Percentiles rank a stretch among this genome's conserved stretches.
These are phyloP conservation scores for Morelia viridis DNA, from an alignment of 2,797 vertebrate genomes.

Conservation along the genomic window DNA sequence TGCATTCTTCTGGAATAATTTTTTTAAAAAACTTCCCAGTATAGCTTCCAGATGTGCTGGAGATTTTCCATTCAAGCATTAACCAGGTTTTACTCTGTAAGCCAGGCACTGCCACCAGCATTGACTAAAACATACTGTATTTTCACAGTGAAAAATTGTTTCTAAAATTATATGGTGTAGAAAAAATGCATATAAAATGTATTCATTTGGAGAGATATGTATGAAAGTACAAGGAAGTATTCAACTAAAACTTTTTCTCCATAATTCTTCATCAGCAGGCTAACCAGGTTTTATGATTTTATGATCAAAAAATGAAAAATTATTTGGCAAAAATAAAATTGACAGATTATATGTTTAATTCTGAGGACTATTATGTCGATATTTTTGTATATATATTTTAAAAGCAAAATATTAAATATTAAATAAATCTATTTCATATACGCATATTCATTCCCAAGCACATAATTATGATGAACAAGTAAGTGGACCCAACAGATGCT, in stretches of 20 bases:
- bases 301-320: not conserved
- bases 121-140: not conserved
- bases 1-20: not conserved
- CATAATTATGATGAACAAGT: not conserved
- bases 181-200: not conserved
- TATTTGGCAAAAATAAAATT: not conserved
- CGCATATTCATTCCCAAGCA: not conserved
- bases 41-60: not conserved
- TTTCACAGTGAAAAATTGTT: not conserved
- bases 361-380: not conserved
- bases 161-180: not conserved
- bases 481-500: not conserved
- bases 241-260: not conserved
- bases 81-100: not conserved
- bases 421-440: not conserved
- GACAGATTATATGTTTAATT: not conserved
- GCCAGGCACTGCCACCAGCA: not conserved
- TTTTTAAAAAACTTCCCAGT: not conserved
- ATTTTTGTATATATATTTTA: not conserved
- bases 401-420: too few relatives aligned
- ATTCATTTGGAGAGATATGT: not conserved
- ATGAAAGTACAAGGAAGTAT: not conserved
- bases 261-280: not conserved
- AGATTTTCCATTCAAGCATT: not conserved
- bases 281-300: not conserved